A percentile compares a stretch with the other conserved stretches of the same genome.
Conservation (phyloP, 2,888 invertebrate genomes). For the Microctonus aethiopoides region DNA sequence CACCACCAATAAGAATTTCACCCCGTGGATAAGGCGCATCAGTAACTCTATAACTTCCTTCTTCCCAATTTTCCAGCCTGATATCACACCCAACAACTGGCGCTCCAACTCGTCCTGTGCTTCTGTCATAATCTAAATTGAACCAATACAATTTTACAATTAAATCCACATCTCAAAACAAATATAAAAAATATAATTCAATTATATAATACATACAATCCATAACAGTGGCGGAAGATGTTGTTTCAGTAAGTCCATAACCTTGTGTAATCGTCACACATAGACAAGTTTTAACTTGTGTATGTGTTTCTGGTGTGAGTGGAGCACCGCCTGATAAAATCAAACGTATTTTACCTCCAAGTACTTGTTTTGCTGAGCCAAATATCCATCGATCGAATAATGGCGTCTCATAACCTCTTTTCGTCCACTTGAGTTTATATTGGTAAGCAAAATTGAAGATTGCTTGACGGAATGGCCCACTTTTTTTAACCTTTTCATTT, state of each 20-base stretch:
- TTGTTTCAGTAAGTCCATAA: slow-evolving; percentile 97
- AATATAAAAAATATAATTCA: background rate
- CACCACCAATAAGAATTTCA: slow-evolving; percentile 88
- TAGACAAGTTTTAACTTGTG: slow-evolving; percentile 91
- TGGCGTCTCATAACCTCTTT: slow-evolving; percentile 85
- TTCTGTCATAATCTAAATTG: slow-evolving; percentile 70
- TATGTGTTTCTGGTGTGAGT: slow-evolving; percentile 93
- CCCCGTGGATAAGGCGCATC: slow-evolving; percentile 90
- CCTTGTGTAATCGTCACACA: slow-evolving; percentile 93
- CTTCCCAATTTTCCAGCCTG: slow-evolving; percentile 91
- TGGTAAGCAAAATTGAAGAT: slow-evolving; percentile 94
- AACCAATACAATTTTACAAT: slow-evolving; percentile 1
- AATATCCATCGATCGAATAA: slow-evolving; percentile 74
- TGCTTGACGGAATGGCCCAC: slow-evolving; percentile 81
- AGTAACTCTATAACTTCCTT: slow-evolving; percentile 88
- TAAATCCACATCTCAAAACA: background rate
- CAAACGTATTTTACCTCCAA: slow-evolving; percentile 90
- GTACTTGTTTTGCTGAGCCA: slow-evolving; percentile 74
- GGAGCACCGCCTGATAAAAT: slow-evolving; percentile 97
- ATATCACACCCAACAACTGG: slow-evolving; percentile 88
- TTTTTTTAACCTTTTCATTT: slow-evolving; percentile 90
- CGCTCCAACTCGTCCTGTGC: slow-evolving; percentile 88
- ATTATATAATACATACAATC: slow-evolving; percentile 70
- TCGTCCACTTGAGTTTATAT: slow-evolving; percentile 89
- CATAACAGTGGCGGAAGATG: slow-evolving; percentile 91